Conservation (phyloP, 2,797 vertebrate species). For the Cichlasoma orientale region DNA sequence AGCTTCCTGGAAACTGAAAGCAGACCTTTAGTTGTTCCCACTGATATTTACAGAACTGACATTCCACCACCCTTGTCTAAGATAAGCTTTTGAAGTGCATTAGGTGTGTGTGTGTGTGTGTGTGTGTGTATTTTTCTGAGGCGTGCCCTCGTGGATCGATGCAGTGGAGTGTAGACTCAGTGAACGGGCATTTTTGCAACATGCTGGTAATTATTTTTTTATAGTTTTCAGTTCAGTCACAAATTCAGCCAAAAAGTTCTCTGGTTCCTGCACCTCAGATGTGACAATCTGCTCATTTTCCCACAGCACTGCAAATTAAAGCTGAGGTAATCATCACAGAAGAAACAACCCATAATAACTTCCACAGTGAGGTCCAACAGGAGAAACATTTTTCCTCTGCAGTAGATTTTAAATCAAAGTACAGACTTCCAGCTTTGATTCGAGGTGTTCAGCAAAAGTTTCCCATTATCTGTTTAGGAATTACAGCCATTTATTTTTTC, state of each 20-base stretch:
- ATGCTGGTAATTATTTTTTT: background rate
- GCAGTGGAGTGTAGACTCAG: background rate
- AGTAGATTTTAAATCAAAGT: too few relatives aligned
- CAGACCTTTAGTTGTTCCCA: constrained; percentile 54
- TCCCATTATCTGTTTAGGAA: too few relatives aligned
- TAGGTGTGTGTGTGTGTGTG: constrained; percentile 26
- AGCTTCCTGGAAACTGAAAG: constrained; percentile 46
- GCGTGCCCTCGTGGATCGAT: constrained; percentile 12
- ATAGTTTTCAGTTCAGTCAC: background rate
- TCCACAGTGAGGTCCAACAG: too few relatives aligned
- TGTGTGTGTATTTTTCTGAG: constrained; percentile 22
- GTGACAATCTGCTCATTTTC: background rate
- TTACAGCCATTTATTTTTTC: too few relatives aligned
- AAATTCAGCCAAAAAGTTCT: background rate
- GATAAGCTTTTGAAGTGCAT: constrained; percentile 47
- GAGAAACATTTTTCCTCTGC: too few relatives aligned
- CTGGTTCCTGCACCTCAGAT: background rate
- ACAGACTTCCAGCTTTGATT: too few relatives aligned
- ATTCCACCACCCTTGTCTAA: constrained; percentile 59
- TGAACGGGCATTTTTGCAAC: background rate
- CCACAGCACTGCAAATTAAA: background rate
- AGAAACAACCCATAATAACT: too few relatives aligned
- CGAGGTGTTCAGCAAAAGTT: too few relatives aligned
- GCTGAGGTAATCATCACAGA: too few relatives aligned
- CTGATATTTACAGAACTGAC: constrained; percentile 68